Conservation (phyloP, 2,888 invertebrate species). For the Pocota personata region DNA sequence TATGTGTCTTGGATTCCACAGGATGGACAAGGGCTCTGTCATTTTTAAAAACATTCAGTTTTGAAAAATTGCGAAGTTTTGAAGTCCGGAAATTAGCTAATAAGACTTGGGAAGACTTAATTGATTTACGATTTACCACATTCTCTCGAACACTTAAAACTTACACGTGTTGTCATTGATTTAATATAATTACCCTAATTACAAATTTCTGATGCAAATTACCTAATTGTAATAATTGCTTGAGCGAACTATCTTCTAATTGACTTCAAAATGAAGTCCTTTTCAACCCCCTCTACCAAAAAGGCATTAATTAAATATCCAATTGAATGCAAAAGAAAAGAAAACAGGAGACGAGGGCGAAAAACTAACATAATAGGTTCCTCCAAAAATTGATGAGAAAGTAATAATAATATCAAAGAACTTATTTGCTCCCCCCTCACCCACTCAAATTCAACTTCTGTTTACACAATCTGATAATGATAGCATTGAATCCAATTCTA, state of each 20-base stretch:
- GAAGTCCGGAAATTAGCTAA: no score
- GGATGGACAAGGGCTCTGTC: no score
- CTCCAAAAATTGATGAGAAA: slow-evolving; percentile 12
- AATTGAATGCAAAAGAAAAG: neutral
- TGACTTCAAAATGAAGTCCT: neutral
- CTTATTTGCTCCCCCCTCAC: neutral
- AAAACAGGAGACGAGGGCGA: neutral
- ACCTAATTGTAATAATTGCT: slow-evolving; percentile 2
- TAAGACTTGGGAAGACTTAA: no score
- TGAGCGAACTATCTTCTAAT: slow-evolving; percentile 17
- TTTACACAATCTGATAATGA: slow-evolving; percentile 65
- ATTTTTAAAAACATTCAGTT: no score
- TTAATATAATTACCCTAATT: slow-evolving; percentile 16
- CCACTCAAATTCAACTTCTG: slow-evolving; percentile 30
- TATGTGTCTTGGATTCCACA: no score
- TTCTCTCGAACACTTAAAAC: neutral
- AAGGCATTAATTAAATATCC: slow-evolving; percentile 17
- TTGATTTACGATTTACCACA: no score
- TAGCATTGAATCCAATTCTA: slow-evolving; percentile 59
- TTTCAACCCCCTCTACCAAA: neutral
- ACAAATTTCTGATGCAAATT: slow-evolving; percentile 7
- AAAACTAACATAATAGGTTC: slow-evolving; percentile 18
- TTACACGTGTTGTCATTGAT: slow-evolving; percentile 19
- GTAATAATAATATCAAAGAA: slow-evolving; percentile 41
- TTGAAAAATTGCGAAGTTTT: no score